Conservation (phyloP, 2,888 invertebrate species). For the Hypselothyrea guttata region DNA sequence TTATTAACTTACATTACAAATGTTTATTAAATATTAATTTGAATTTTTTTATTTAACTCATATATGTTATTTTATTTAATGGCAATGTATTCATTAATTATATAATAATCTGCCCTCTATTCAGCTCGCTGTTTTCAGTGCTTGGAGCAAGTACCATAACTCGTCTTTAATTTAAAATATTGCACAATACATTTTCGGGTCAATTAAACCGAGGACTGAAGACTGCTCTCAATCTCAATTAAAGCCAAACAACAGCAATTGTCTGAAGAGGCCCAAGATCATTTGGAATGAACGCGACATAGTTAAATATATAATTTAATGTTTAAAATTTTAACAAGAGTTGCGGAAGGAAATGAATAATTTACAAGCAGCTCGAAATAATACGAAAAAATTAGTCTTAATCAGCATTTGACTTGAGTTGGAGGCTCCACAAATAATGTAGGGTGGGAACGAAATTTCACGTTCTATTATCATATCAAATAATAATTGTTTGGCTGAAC, state of each 20-base stretch:
- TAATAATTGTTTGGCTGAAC: constrained; percentile 34
- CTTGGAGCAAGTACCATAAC: too few species aligned
- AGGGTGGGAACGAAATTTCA: constrained; percentile 31
- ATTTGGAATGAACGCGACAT: constrained; percentile 29
- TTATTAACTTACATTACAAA: too few species aligned
- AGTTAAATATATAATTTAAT: constrained; percentile 35
- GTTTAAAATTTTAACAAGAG: constrained; percentile 41
- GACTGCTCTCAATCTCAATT: constrained; percentile 67
- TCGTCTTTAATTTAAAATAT: constrained; percentile 45
- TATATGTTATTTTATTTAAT: too few species aligned
- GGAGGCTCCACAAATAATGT: background rate
- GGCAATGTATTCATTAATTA: too few species aligned
- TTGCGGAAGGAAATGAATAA: constrained; percentile 66
- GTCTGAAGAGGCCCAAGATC: constrained; percentile 54
- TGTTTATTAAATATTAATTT: too few species aligned
- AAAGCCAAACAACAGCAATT: constrained; percentile 55
- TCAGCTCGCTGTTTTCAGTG: background rate
- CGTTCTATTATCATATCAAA: constrained; percentile 43
- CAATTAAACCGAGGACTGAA: constrained; percentile 68
- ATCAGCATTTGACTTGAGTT: constrained; percentile 52
- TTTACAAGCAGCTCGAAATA: constrained; percentile 39
- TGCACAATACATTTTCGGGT: constrained; percentile 47
- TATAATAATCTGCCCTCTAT: too few species aligned
- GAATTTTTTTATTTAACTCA: too few species aligned
- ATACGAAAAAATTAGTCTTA: constrained; percentile 61